Conservation (phyloP, 2,113 vertebrate species). For the Sphaerodactylus townsendi region DNA sequence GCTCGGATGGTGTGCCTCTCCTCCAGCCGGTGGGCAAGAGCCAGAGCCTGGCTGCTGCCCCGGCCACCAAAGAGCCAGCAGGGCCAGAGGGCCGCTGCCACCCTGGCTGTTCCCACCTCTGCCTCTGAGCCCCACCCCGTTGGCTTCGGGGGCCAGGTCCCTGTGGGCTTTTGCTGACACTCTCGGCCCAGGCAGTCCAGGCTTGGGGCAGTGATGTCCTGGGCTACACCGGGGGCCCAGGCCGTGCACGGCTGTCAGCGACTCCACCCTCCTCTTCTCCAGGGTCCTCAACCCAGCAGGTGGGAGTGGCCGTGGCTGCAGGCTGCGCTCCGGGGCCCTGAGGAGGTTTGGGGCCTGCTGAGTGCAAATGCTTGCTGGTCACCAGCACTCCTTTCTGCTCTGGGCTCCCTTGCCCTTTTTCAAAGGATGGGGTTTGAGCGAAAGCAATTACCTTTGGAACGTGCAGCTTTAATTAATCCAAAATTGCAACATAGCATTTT, state of each 20-base stretch:
- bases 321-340: neutral
- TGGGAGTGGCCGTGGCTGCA: rapidly evolving
- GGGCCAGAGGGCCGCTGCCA: no score
- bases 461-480: slow-evolving; percentile 76
- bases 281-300: neutral
- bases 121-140: no score
- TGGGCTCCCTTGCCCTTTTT: neutral
- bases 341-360: neutral
- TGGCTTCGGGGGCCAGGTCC: no score
- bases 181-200: no score
- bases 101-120: no score
- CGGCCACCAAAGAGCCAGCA: neutral
- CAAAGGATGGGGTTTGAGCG: slow-evolving; percentile 24
- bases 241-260: no score
- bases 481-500: slow-evolving; percentile 61
- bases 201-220: no score
- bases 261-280: no score
- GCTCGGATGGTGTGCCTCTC: no score
- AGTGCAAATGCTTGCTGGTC: neutral
- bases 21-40: neutral
- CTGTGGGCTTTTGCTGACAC: neutral
- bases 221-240: no score
- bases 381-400: rapidly evolving
- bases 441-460: slow-evolving; percentile 43
- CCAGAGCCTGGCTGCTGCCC: neutral